Evolutionary conservation across 2,797 vertebrate genomes (phyloP), one percentile per base, ranked within the genome.

Genomic region (Lagocephalus sceleratus): DNA sequence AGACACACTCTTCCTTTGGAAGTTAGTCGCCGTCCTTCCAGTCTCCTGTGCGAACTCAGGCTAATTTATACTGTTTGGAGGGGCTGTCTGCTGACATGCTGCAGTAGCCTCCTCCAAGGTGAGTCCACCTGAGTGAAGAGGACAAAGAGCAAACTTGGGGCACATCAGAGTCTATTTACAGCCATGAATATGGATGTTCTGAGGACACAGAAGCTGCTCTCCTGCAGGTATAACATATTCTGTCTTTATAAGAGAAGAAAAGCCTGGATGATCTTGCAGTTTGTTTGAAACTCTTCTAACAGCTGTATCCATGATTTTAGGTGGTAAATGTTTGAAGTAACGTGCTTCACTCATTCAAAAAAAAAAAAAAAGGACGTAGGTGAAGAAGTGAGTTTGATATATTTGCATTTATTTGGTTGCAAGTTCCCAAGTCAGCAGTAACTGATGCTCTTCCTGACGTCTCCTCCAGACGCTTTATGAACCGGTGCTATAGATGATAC

Each of bases 111-210:
- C 35, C 43, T 49, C 63, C 79, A 75, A 82, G 79, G 78, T 79
- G 73, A 79, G 60, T 23, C 57, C 61, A 71, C 68, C 73, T 71
- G 60, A 63, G 66, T 51, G 66, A 74, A 51, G 57, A 71, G 68
- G 68, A 75, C 61, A 8, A 44, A 55, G 45, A 60, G 52, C 26
- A 43, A 55, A 49, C 51, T 35, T 41, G 38, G n/a, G 51, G 61
- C 56, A 38, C 38, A 53, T 55, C 66, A 22, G 51, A 56, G 53
- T 48, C 39, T 17, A 17, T 40, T 40, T 17, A n/a, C 15, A 5
- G 20, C 46, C 40, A 77, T 85, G 75, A 81, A 83, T 80, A 83
- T 84, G 71, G 62, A 86, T 78, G 55, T 46, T 54, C 22, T 35
- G 29, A 35, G 57, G 16, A 64, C 16, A 38, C 48, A 53, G 44